Evolutionary conservation across 92 coral and sea anemone species (phyloP).

Genomic region (Epizoanthus illoricatus): DNA sequence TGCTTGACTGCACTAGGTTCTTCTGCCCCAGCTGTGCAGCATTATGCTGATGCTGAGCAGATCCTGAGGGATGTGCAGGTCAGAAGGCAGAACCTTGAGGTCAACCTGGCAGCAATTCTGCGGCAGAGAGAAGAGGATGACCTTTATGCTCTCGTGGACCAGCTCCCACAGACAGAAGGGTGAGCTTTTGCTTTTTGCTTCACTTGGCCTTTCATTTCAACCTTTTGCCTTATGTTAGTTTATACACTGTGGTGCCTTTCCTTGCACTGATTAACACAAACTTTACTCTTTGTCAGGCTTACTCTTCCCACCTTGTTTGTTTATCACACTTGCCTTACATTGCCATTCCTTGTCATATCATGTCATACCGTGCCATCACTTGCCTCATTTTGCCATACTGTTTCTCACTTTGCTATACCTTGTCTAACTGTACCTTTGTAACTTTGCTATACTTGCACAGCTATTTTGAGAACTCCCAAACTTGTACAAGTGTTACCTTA

Average conservation of each 20-base stretch:
- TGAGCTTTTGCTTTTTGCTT: slow-evolving; percentile 15
- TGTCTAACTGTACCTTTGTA: too few species aligned
- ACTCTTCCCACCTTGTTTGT: too few species aligned
- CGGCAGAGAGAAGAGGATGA: slow-evolving; percentile 80
- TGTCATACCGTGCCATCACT: too few species aligned
- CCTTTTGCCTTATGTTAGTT: not conserved
- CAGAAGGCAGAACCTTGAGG: slow-evolving; percentile 70
- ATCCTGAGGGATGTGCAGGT: slow-evolving; percentile 84
- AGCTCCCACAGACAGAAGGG: slow-evolving; percentile 57
- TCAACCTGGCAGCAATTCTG: slow-evolving; percentile 68
- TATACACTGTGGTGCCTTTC: not conserved
- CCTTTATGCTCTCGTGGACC: slow-evolving; percentile 76
- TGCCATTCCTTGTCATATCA: too few species aligned
- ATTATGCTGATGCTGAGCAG: slow-evolving; percentile 72
- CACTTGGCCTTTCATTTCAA: not conserved
- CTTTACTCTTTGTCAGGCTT: too few species aligned
- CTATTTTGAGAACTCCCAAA: too few species aligned
- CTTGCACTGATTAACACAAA: too few species aligned
- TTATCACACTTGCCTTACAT: too few species aligned
- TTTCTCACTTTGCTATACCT: too few species aligned
- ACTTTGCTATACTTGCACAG: too few species aligned
- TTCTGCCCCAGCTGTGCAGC: slow-evolving; percentile 52
- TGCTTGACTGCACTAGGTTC: slow-evolving; percentile 25
- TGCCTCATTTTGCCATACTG: too few species aligned
- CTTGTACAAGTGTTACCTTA: too few species aligned